phyloP scores from a whole-genome alignment of 2,888 invertebrate genomes.

The Temnothorax ravouxi region DNA sequence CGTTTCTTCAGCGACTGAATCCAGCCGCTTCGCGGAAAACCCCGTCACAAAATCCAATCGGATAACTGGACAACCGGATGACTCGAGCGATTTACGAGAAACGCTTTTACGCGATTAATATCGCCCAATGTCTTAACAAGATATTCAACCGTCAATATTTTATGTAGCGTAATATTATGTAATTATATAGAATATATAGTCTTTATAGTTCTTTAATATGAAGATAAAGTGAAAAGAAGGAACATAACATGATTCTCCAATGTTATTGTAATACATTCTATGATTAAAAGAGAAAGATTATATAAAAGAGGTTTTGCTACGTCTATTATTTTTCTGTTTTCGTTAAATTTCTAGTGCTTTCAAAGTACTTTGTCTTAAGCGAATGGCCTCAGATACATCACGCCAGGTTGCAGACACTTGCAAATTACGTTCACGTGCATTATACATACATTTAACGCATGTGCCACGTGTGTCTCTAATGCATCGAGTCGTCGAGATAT shows the following conservation, averaged over 20 bases:
- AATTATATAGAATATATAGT: neutral
- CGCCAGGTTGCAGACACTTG: slow-evolving; percentile 2
- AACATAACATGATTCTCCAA: neutral
- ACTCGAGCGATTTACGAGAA: slow-evolving; percentile 18
- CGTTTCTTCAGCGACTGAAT: slow-evolving; percentile 27
- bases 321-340: neutral
- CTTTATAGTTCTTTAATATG: neutral
- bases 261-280: neutral
- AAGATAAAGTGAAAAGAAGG: neutral
- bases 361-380: neutral
- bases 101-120: slow-evolving; percentile 26
- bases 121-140: neutral
- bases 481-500: slow-evolving; percentile 29
- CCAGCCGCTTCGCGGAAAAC: slow-evolving; percentile 61
- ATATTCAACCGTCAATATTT: neutral
- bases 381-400: slow-evolving; percentile 10
- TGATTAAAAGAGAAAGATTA: neutral
- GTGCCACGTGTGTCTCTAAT: slow-evolving; percentile 29
- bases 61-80: slow-evolving; percentile 31
- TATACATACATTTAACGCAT: slow-evolving; percentile 1
- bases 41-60: slow-evolving; percentile 8
- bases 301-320: neutral
- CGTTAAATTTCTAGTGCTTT: neutral
- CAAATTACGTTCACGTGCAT: slow-evolving; percentile 42
- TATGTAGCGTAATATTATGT: neutral